Evolutionary conservation across 2,797 vertebrate species (phyloP).

Genomic region (Schizothorax lantsangensis): DNA sequence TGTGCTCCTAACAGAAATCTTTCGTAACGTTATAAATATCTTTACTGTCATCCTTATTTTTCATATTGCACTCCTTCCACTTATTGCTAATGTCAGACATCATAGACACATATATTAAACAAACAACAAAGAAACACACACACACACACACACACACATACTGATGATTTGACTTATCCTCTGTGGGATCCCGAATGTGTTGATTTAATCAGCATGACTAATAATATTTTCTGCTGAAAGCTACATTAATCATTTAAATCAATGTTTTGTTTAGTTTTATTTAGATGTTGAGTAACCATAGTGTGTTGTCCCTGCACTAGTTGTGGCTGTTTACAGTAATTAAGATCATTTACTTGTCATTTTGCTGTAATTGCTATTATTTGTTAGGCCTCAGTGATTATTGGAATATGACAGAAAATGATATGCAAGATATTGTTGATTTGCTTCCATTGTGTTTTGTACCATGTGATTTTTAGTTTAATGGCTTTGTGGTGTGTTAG

Average conservation of each 20-base stretch:
- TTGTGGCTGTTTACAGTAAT: not conserved
- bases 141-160: not conserved
- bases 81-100: constrained; percentile 16
- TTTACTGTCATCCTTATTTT: not conserved
- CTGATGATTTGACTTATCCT: constrained; percentile 29
- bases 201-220: constrained; percentile 54
- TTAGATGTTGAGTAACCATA: constrained; percentile 9
- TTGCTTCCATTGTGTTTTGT: not conserved
- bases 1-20: not conserved
- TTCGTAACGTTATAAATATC: not conserved
- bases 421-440: not conserved
- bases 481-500: constrained; percentile 56
- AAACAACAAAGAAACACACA: constrained; percentile 9
- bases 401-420: not conserved
- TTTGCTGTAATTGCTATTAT: constrained; percentile 9
- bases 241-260: constrained; percentile 42
- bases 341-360: not conserved
- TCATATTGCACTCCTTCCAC: constrained; percentile 4
- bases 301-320: not conserved
- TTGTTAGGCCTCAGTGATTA: not conserved
- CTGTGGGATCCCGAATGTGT: constrained; percentile 25
- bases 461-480: constrained; percentile 12
- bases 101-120: constrained; percentile 24
- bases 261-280: constrained; percentile 22
- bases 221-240: constrained; percentile 45